Evolutionary conservation across 1,140 invertebrate species (phyloP), one percentile per base, ranked within the genome.

Genomic region (Campoletis sonorensis): DNA sequence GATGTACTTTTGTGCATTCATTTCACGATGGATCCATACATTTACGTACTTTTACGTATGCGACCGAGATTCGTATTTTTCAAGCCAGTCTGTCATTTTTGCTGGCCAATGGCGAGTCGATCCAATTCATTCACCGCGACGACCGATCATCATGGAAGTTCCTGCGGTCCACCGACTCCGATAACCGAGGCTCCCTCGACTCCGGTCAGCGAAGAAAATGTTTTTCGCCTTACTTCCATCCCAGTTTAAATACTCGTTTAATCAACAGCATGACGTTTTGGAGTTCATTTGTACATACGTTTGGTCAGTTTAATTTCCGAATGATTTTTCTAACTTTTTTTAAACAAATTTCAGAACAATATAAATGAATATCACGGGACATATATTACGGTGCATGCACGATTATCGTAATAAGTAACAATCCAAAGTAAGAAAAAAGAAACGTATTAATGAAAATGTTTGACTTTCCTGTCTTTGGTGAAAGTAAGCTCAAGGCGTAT

Each of bases 1-100:
- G 96, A 97, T 87, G 91, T 96, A 10, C 90, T 97, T 61, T 94
- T 97, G 89, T 94, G 96, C n/a, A 86, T 97, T 30, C 96, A 97
- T 88, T 97, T 97, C 87, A 95, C 95, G 21, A 91, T 97, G 64
- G 95, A 97, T 90, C 97, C 97, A 1, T 96, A 96, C 82, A 94
- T 97, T 68, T 97, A 97, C 88, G 96, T 97, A 18, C 89, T 97
- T 21, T 92, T 96, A 83, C 92, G 95, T 27, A 88, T 91, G 5
- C 85, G 88, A 21, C 89, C 90, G 11, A 83, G 87, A 82, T 89
- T 92, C 82, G 84, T 87, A 13, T 71, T 92, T 16, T 73, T 92
- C 13, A 92, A 92, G 79, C 88, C 89, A 5, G 76, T 92, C 0
- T 92, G 90, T 79, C 86, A 82, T 15, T 83, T 89, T 73, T 92